These are phyloP conservation scores for Terebella lapidaria DNA, from an alignment of 2,888 invertebrate genomes.

Conservation along the genomic window DNA sequence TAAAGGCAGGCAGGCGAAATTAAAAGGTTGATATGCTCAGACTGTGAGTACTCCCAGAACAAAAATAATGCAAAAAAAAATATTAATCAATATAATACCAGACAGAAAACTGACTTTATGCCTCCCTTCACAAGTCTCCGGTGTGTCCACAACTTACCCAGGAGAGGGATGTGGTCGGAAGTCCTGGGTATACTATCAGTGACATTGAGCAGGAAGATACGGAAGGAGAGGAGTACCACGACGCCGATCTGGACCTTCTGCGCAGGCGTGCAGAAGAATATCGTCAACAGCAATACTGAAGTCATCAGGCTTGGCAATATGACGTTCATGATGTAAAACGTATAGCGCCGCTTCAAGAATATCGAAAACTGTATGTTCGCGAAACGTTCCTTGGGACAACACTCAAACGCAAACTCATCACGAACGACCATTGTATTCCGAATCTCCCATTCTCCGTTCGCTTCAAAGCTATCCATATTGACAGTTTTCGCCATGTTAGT, in stretches of 20 bases:
- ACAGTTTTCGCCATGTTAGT: conserved; percentile 20
- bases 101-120: neutral
- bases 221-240: conserved; percentile 28
- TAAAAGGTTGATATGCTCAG: neutral
- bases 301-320: conserved; percentile 31
- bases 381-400: conserved; percentile 21
- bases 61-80: neutral
- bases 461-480: conserved; percentile 27
- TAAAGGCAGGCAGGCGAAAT: neutral
- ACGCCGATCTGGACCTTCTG: conserved; percentile 32
- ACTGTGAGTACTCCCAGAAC: neutral
- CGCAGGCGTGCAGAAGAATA: conserved; percentile 32
- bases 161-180: conserved; percentile 29
- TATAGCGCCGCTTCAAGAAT: conserved; percentile 24
- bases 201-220: conserved; percentile 31
- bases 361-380: conserved; percentile 27
- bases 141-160: conserved; percentile 19
- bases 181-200: conserved; percentile 32
- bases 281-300: conserved; percentile 27
- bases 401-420: conserved; percentile 21
- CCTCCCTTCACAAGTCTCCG: neutral
- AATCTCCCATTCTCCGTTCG: conserved; percentile 30
- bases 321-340: conserved; percentile 31
- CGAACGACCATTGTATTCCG: conserved; percentile 13
- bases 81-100: neutral